These are phyloP conservation scores for Ridgeia piscesae DNA, from an alignment of 1,140 invertebrate genomes.

Conservation along the genomic window DNA sequence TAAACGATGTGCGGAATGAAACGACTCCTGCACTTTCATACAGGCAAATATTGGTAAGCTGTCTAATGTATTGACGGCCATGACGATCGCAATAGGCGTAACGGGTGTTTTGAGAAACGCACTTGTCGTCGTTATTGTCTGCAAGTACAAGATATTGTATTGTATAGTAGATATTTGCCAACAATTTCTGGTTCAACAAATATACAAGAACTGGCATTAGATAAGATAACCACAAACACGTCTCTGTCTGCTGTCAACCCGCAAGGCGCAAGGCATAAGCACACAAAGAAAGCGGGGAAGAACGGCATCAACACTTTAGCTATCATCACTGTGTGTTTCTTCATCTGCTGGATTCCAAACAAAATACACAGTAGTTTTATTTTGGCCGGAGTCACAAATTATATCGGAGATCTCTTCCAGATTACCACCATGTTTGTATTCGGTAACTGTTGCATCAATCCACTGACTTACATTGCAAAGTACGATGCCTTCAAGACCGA, in stretches of 20 bases:
- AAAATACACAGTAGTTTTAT: not conserved
- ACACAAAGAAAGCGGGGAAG: not conserved
- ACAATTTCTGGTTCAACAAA: not conserved
- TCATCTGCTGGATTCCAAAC: not conserved
- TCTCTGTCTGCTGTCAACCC: not conserved
- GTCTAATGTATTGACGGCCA: too few relatives aligned
- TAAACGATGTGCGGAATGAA: too few relatives aligned
- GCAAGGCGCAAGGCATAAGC: not conserved
- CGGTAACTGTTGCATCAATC: slow-evolving; percentile 30
- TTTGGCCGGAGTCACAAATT: not conserved
- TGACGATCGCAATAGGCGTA: too few relatives aligned
- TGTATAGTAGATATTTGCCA: too few relatives aligned
- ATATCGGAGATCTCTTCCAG: not conserved
- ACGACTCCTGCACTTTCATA: too few relatives aligned
- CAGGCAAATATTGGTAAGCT: too few relatives aligned
- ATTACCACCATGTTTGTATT: not conserved
- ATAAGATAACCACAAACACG: not conserved
- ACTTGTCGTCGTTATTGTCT: too few relatives aligned
- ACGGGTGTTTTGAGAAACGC: too few relatives aligned
- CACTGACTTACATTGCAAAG: slow-evolving; percentile 13
- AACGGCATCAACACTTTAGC: not conserved
- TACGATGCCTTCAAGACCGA: too few relatives aligned
- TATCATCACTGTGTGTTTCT: not conserved
- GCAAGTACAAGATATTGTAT: too few relatives aligned
- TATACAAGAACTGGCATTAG: not conserved